A percentile compares a stretch with the other conserved stretches of the same genome.
Conservation (phyloP, 35 echinoderm and acorn worm species). For the Strongylocentrotus purpuratus region DNA sequence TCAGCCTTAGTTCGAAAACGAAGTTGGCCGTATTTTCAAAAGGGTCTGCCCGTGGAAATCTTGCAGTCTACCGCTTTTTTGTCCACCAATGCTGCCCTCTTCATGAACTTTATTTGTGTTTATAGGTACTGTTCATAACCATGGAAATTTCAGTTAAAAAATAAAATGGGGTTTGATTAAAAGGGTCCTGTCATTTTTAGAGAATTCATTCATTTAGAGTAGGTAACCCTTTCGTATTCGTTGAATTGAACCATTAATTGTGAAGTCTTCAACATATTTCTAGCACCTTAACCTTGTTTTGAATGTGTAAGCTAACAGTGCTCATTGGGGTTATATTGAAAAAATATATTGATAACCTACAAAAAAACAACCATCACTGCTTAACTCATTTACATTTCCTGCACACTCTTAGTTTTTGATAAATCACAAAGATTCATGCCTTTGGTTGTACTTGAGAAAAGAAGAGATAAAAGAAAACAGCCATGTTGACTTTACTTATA, state of each 20-base stretch:
- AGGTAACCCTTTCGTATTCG: no score
- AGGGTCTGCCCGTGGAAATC: constrained; percentile 4
- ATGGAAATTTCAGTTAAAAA: background rate
- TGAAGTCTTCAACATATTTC: no score
- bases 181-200: background rate
- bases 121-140: constrained; percentile 41
- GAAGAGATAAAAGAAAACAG: background rate
- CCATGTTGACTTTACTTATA: background rate
- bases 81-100: constrained; percentile 45
- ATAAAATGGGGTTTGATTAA: background rate
- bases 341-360: no score
- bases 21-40: constrained; percentile 46
- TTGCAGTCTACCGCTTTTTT: constrained; percentile 29
- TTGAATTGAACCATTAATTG: no score
- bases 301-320: no score
- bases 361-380: background rate
- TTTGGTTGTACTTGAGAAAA: background rate
- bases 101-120: constrained; percentile 38
- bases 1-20: constrained; percentile 42
- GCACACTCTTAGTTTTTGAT: background rate
- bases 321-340: no score
- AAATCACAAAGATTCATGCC: background rate
- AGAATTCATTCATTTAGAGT: no score
- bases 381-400: background rate
- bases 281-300: no score